Evolutionary conservation across 2,797 vertebrate species (phyloP), one percentile per base, ranked within the genome.

Genomic region (Parauchenoglanis punctatus): DNA sequence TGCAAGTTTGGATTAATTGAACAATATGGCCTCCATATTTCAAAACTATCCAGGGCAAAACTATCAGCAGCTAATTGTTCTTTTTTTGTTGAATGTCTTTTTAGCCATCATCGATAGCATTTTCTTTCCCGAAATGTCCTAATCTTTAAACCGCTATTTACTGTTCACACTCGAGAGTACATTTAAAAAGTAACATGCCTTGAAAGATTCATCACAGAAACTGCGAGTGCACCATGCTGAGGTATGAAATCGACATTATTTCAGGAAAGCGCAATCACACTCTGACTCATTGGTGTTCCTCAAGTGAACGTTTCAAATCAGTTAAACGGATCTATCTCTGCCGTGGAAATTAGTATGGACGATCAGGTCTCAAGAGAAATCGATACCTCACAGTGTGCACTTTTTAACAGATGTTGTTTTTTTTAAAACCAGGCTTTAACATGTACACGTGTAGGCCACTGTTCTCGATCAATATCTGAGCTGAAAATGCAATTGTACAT

Each of bases 381-480:
- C 61, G 0, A 85, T 89, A 76, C 6, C 31, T 18, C 18, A 40
- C 15, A n/a, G 75, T 56, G 81, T 8, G n/a, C 44, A 59, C 56
- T n/a, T 80, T 54, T 61, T 87, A 4, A 46, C 0, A 7, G 46
- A 46, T 46, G 46, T 46, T 46, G 2, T 46, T 31, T 31, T 31
- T 88, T 72, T 28, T 7, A 75, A 49, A 77, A 86, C 28, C 4
- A 23, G 15, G 84, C 52, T 85, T 72, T 81, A 28, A 54, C 25
- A 18, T 77, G 49, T 77, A 78, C 84, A 77, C 84, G 70, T 82
- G 76, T 87, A 65, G 46, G 63, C 67, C 61, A 20, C 82, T 77
- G 63, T 83, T 81, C 56, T n/a, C 70, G 84, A 87, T 90, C 87
- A 89, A 86, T 88, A 44, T 17, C 67, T 23, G 23, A n/a, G 82